Conservation (phyloP, 2,797 vertebrate species). For the Poecilia velifera region DNA sequence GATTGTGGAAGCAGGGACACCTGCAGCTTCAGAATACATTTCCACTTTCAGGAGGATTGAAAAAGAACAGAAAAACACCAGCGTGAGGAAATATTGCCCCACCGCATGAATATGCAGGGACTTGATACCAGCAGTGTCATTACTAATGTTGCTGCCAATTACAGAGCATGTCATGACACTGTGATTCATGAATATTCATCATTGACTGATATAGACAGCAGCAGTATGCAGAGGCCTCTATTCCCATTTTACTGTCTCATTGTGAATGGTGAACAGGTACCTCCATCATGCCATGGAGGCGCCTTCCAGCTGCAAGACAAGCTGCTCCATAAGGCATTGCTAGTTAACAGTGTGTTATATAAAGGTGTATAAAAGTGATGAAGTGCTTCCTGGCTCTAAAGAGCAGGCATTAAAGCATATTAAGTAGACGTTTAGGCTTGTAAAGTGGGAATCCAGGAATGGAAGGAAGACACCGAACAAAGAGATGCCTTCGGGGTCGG, state of each 20-base stretch:
- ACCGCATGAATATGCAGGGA: conserved; percentile 86
- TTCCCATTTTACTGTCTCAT: conserved; percentile 86
- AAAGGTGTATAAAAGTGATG: conserved; percentile 90
- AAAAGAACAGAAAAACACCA: conserved; percentile 50
- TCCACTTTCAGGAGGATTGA: conserved; percentile 69
- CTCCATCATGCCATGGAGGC: conserved; percentile 83
- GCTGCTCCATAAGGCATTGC: conserved; percentile 86
- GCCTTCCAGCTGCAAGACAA: conserved; percentile 84
- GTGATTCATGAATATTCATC: conserved; percentile 88
- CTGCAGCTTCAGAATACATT: conserved; percentile 86
- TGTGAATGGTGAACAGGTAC: conserved; percentile 84
- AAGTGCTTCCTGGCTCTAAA: conserved; percentile 83
- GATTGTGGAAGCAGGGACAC: conserved; percentile 83
- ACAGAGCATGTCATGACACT: conserved; percentile 88
- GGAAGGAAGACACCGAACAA: conserved; percentile 81
- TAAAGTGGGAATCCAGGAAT: conserved; percentile 84
- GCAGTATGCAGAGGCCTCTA: conserved; percentile 76
- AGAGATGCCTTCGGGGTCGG: conserved; percentile 77
- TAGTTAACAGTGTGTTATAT: conserved; percentile 90
- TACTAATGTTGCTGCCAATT: conserved; percentile 91
- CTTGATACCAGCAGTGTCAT: conserved; percentile 85
- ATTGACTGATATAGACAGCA: conserved; percentile 83
- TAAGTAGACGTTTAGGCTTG: conserved; percentile 89
- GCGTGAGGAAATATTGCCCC: conserved; percentile 80
- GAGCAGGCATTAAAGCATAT: conserved; percentile 89